A percentile compares a stretch with the other conserved stretches of the same genome.
Evolutionary conservation across 2,888 invertebrate genomes (phyloP).

Genomic region (Emesis russula): DNA sequence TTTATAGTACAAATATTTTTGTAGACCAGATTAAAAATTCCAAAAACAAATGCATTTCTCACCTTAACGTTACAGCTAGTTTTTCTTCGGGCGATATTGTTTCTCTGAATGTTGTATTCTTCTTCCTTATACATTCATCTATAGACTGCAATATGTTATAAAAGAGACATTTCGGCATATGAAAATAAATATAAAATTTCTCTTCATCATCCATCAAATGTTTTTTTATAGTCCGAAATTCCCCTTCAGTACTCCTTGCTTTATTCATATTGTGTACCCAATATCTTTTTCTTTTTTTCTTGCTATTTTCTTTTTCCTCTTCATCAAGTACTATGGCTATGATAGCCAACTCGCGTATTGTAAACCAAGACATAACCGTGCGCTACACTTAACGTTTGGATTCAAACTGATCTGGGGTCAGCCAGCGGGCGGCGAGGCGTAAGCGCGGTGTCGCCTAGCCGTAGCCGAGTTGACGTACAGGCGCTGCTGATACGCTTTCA

Average conservation of each 20-base stretch:
- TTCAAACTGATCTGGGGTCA: constrained; percentile 63
- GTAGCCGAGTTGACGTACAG: neutral
- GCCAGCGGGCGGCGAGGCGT: constrained; percentile 26
- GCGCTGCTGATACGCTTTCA: constrained; percentile 1
- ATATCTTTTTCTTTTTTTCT: constrained; percentile 58
- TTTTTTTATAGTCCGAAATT: constrained; percentile 44
- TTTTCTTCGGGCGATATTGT: constrained; percentile 46
- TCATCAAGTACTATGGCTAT: constrained; percentile 61
- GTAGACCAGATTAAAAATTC: no score
- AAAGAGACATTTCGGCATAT: constrained; percentile 7
- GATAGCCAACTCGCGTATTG: constrained; percentile 81
- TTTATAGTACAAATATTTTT: no score
- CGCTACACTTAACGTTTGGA: constrained; percentile 78
- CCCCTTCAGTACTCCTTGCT: constrained; percentile 45
- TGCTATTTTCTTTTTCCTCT: constrained; percentile 55
- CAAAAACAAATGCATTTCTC: constrained; percentile 6
- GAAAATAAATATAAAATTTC: constrained; percentile 26
- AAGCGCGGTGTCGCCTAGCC: constrained; percentile 33
- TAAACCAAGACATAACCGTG: constrained; percentile 81
- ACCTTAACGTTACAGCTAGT: constrained; percentile 49
- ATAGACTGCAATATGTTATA: neutral
- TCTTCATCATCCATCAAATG: constrained; percentile 45
- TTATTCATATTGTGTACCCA: constrained; percentile 48
- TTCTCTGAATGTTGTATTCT: constrained; percentile 49
- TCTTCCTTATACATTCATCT: constrained; percentile 39